Evolutionary conservation across 2,113 vertebrate genomes (phyloP).

Genomic region (Psittacus erithacus): DNA sequence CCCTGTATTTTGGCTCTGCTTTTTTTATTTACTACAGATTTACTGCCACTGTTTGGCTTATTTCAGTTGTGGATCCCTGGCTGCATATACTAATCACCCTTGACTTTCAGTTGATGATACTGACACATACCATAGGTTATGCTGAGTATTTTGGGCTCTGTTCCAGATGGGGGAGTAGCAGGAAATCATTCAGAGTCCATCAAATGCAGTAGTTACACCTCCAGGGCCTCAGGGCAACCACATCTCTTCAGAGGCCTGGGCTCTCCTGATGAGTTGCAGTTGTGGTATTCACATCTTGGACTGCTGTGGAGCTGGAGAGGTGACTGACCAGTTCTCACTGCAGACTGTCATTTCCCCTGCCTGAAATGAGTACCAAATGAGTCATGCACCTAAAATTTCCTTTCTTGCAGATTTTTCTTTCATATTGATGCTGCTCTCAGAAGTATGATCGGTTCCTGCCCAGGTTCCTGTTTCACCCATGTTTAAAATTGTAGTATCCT

Average conservation of each 20-base stretch:
- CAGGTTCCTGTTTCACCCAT: neutral
- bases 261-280: neutral
- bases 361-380: neutral
- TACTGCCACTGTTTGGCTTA: neutral
- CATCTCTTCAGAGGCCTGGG: neutral
- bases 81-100: neutral
- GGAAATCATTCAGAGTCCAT: neutral
- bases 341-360: neutral
- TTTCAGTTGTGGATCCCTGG: neutral
- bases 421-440: neutral
- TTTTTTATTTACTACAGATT: neutral
- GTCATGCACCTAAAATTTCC: neutral
- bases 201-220: neutral
- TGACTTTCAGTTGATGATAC: neutral
- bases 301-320: neutral
- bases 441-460: neutral
- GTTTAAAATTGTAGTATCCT: neutral
- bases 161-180: neutral
- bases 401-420: neutral
- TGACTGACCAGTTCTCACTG: rapidly evolving
- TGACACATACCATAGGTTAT: neutral
- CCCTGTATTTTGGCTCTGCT: neutral
- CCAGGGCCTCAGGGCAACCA: neutral
- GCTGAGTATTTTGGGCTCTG: rapidly evolving
- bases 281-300: neutral